A percentile compares a stretch with the other conserved stretches of the same genome.
Evolutionary conservation across 2,888 invertebrate genomes (phyloP).

Genomic region (Ectemnius continuus): DNA sequence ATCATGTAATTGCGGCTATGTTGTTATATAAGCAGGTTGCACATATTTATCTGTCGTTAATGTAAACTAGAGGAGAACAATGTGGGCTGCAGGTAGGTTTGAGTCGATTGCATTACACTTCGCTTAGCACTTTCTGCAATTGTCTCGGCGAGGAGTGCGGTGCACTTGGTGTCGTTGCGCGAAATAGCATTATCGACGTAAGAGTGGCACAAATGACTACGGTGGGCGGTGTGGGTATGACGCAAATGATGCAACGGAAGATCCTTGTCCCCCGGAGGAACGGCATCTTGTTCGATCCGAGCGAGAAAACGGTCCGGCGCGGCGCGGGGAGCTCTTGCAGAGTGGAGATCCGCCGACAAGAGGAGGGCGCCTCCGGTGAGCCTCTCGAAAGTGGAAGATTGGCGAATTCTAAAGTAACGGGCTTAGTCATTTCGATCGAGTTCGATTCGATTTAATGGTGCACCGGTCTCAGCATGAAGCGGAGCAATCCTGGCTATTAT

Average conservation of each 20-base stretch:
- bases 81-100: too few species aligned
- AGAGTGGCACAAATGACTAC: neutral
- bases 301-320: neutral
- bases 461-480: neutral
- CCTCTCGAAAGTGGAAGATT: neutral
- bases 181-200: neutral
- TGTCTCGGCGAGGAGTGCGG: too few species aligned
- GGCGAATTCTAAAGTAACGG: neutral
- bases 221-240: neutral
- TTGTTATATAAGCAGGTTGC: too few species aligned
- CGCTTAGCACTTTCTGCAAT: too few species aligned
- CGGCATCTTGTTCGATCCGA: neutral
- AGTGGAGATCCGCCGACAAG: too few species aligned
- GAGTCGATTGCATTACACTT: too few species aligned
- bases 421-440: constrained; percentile 2
- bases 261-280: neutral
- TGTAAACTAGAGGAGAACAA: too few species aligned
- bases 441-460: neutral
- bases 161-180: too few species aligned
- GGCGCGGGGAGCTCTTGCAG: neutral
- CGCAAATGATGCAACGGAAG: constrained; percentile 5
- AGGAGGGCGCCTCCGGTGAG: neutral
- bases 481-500: neutral
- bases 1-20: too few species aligned
- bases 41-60: too few species aligned